Evolutionary conservation across 2,888 invertebrate species (phyloP), one percentile per base, ranked within the genome.

Genomic region (Altica lythri): DNA sequence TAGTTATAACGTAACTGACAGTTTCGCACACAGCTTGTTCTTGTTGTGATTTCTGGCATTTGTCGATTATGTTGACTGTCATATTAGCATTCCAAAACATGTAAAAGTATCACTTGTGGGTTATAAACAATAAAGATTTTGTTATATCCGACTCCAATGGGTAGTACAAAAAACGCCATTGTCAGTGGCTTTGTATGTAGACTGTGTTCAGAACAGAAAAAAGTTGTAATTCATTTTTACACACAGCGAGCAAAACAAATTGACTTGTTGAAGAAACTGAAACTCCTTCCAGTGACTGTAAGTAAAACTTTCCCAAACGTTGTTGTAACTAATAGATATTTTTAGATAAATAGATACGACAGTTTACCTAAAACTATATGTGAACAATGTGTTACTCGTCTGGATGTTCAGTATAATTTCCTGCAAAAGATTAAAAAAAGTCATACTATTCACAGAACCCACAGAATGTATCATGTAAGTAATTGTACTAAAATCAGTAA

Each of bases 141-240:
- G n/a, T n/a, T n/a, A n/a, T n/a, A n/a, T n/a, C n/a, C n/a, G n/a
- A n/a, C n/a, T n/a, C n/a, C n/a, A 69, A 91, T 92, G 92, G 92
- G 92, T 40, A 91, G 91, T 72, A 84, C 89, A 68, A 89, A 88
- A 67, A 85, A 86, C 78, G 91, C 89, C 46, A 83, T 89, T 64
- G 83, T 90, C 69, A 88, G 89, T 45, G 91, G 91, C 63, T 92
- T 89, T 79, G 85, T 92, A 71, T 92, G 92, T 77, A 84, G 91
- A 71, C 80, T 92, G 57, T 92, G 92, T 75, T 90, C 90, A 22
- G 89, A 90, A 81, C 89, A 90, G 85, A 90, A 90, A 77, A 83
- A 86, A 72, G 86, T 85, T 68, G 91, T 91, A 49, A 85, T 91
- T 65, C 91, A 91, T 74, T 87, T 91, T 64, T 91, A 90, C 73